Percentiles rank a stretch among this genome's conserved stretches.
Evolutionary conservation across 2,797 vertebrate species (phyloP).

Genomic region (Jordanella pulchra): DNA sequence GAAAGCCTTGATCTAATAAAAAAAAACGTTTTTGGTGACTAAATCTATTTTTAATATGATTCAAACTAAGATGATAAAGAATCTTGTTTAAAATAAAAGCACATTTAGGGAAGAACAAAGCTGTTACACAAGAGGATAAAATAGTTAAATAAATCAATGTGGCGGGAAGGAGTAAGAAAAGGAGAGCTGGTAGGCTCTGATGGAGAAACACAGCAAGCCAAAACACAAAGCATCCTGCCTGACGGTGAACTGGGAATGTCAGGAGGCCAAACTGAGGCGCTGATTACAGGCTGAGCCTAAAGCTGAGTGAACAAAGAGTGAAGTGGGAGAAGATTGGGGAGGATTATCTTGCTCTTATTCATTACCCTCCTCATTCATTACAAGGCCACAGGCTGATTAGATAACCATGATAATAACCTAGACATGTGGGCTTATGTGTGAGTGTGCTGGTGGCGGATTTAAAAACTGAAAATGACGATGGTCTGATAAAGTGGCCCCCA

Average conservation of each 20-base stretch:
- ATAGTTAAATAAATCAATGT: conserved; percentile 31
- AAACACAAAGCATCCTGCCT: conserved; percentile 45
- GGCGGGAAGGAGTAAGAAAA: conserved; percentile 12
- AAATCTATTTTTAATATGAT: neutral
- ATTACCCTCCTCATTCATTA: conserved; percentile 55
- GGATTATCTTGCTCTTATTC: conserved; percentile 50
- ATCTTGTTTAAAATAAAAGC: neutral
- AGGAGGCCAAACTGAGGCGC: conserved; percentile 58
- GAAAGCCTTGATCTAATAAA: neutral
- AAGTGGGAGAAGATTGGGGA: conserved; percentile 37
- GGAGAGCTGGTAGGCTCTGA: conserved; percentile 29
- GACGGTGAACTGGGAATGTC: conserved; percentile 51
- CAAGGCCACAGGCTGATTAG: conserved; percentile 37
- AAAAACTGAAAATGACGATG: conserved; percentile 36
- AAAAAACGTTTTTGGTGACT: neutral
- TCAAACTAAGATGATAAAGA: neutral
- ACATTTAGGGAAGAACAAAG: too few relatives aligned
- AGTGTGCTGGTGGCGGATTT: conserved; percentile 15
- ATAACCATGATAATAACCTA: conserved; percentile 32
- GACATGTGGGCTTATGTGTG: conserved; percentile 18
- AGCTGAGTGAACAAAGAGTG: conserved; percentile 54
- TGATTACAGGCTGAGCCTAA: conserved; percentile 57
- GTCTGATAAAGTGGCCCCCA: conserved; percentile 10
- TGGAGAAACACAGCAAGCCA: conserved; percentile 32
- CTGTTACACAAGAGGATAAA: conserved; percentile 10